Base-by-base conservation (phyloP, 1,140 invertebrate genomes). In the Hypothenemus hampei region DNA sequence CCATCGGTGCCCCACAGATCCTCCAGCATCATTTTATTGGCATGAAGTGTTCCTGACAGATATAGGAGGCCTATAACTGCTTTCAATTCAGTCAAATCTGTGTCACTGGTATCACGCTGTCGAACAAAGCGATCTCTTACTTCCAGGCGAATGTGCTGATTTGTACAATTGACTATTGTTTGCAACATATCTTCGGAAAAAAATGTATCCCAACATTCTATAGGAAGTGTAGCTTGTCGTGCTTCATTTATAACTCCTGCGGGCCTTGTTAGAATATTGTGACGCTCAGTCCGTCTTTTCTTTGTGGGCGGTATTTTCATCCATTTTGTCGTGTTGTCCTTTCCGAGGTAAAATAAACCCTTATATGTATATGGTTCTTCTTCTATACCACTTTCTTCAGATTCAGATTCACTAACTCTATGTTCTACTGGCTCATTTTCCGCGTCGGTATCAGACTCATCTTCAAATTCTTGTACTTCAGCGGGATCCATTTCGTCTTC, bases 1-100 rank as follows among this genome's bases (percentile, higher is more conserved):
- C 65, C 62, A 45, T 66, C 50, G 35, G 39, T 56, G 8, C 20
- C 41, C 68, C 65, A 68, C 21, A 70, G 31, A 26, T 72, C 62
- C 8, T 29, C 11, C 23, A 31, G 11, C 13, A 49, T 49, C 13
- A 40, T 6, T 21, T 35, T 23, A 49, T 22, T 49, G 11, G 11
- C 18, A 31, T 43, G 48, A 3, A 15, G 24, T 5, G 24, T 15
- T 29, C 45, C 53, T 29, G 41, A 22, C 37, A 56, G 16, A 26
- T 40, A 56, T 11, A 56, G 20, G 2, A 56, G 23, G 15, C 53
- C 53, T 11, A 56, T 19, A 10, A 56, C 8, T 6, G 53, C 53
- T 26, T 26, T 31, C 16, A 56, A 49, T 56, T 56, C 45, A 21
- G 19, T 40, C 8, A 16, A 10, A 35, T 48, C 39, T 4, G 54